Evolutionary conservation across 2,113 vertebrate genomes (phyloP).

Genomic region (Sturnus vulgaris): DNA sequence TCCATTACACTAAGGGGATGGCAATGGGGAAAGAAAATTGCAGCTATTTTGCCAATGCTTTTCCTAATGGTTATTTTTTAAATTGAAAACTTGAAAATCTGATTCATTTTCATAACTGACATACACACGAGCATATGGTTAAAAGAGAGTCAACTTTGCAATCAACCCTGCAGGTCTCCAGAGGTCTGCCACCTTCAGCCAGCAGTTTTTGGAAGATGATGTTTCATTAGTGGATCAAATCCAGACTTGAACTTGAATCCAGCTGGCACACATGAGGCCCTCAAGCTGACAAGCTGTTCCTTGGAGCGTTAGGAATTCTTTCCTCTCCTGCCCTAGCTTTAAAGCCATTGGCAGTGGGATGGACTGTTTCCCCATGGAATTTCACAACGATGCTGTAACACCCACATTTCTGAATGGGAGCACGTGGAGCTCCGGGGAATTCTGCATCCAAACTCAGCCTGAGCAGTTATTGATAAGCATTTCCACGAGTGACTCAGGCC

Average conservation of each 20-base stretch:
- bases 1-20: not conserved
- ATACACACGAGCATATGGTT: not conserved
- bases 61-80: not conserved
- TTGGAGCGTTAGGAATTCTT: slow-evolving; percentile 19
- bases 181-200: slow-evolving; percentile 37
- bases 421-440: not conserved
- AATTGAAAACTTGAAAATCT: slow-evolving; percentile 15
- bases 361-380: not conserved
- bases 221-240: slow-evolving; percentile 42
- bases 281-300: slow-evolving; percentile 46
- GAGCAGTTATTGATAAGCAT: not conserved
- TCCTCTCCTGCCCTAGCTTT: not conserved
- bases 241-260: slow-evolving; percentile 11
- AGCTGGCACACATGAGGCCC: slow-evolving; percentile 14
- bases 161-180: not conserved
- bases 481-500: not conserved
- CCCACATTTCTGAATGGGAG: rapidly evolving
- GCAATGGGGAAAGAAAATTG: not conserved
- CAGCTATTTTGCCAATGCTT: not conserved
- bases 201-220: slow-evolving; percentile 10
- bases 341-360: not conserved
- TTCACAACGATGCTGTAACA: not conserved
- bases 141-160: slow-evolving; percentile 16
- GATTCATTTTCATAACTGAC: slow-evolving; percentile 26
- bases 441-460: not conserved